Evolutionary conservation across 2,113 vertebrate species (phyloP), one percentile per base, ranked within the genome.

Genomic region (Trinectes maculatus): DNA sequence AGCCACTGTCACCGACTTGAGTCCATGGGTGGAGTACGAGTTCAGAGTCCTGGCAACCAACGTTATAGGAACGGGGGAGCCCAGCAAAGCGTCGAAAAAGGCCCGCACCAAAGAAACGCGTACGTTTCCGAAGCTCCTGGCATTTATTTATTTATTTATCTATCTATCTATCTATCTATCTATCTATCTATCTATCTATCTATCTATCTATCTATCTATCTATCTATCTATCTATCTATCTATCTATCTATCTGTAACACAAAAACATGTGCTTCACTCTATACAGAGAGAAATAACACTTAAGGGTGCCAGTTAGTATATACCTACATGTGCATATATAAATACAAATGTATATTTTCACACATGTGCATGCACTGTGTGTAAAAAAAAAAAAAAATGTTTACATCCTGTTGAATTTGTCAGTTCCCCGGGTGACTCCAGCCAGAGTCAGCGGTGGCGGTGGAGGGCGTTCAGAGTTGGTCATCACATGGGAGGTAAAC

Each of bases 401-500:
- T n/a, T n/a, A n/a, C 9, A 21, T 13, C 4, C 42, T 22, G 19
- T 53, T n/a, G 15, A 0, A 18, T 29, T 28, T 15, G 15, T 57
- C 36, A 99, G 97, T 95, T 83, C 96, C 96, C 1, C 95, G 95
- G 82, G 92, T 96, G 76, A 95, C 95, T 37, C 96, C 97, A 0
- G 92, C 95, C 3, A 95, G 96, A 0, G 95, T 98, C 85, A 97
- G 93, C 1, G 97, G 97, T 21, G 97, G 97, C 0, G 97, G 96
- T 18, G 97, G 97, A 36, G 96, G 94, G 85, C 96, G 94, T 36
- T 96, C 95, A 0, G 97, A 99, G 79, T 92, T 99, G 70, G 96
- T 99, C 83, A 99, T 99, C 80, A 97, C 95, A 0, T 98, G 96
- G 96, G 96, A 99, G 94, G 97, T 99, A 90, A 92, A 88, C 42